Percentiles rank a stretch among this genome's conserved stretches.
Evolutionary conservation across 1,140 invertebrate genomes (phyloP).

Genomic region (Dufourea novaeangliae): DNA sequence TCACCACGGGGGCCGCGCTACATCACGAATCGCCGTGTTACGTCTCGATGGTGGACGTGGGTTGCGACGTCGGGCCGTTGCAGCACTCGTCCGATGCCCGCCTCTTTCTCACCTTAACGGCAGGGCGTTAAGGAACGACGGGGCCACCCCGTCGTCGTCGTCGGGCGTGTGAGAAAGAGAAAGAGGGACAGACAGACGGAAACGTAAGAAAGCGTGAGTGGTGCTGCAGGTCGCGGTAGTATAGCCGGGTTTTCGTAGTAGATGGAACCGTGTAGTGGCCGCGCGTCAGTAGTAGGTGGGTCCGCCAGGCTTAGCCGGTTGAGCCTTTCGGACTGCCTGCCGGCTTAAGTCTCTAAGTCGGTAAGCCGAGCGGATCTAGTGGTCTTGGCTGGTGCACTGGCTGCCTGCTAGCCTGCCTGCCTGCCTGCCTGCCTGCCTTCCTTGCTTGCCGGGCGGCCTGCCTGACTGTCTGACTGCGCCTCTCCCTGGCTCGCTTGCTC

Average conservation of each 20-base stretch:
- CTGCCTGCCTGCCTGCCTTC: conserved; percentile 62
- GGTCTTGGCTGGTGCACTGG: conserved; percentile 76
- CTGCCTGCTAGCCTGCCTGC: conserved; percentile 68
- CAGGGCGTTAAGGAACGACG: conserved; percentile 34
- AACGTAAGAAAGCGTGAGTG: conserved; percentile 59
- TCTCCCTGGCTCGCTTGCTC: conserved; percentile 70
- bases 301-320: conserved; percentile 77
- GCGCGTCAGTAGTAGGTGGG: conserved; percentile 68
- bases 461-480: conserved; percentile 80
- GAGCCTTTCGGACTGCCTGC: conserved; percentile 79
- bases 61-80: neutral
- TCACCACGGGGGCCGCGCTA: neutral
- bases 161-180: conserved; percentile 11
- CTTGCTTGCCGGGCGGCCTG: conserved; percentile 71
- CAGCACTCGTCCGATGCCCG: conserved; percentile 38
- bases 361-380: conserved; percentile 78
- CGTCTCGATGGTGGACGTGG: conserved; percentile 29
- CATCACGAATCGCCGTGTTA: conserved; percentile 8
- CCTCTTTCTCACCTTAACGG: conserved; percentile 49
- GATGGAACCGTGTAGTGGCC: conserved; percentile 63
- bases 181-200: conserved; percentile 33
- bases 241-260: conserved; percentile 64
- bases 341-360: conserved; percentile 81
- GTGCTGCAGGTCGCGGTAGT: conserved; percentile 60
- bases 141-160: neutral